Base-by-base conservation (phyloP, 1,140 invertebrate species). In the Pseudomyrmex pallidus region DNA sequence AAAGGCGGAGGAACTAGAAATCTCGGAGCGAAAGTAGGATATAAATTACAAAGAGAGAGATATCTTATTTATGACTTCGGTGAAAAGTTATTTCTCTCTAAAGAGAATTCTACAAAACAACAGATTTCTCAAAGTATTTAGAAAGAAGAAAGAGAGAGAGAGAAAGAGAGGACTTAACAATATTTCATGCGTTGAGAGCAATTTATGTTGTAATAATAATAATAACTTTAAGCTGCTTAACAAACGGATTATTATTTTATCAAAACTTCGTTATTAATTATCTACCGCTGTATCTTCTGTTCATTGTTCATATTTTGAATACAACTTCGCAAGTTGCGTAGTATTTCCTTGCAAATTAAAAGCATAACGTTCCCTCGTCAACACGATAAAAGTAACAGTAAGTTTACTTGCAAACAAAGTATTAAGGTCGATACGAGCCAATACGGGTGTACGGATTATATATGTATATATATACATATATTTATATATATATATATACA, bases 261-360 rank as follows among this genome's bases (percentile, higher is more conserved):
- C 15, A 20, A 1, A 70, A 80, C 44, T 72, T 80, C 1, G 48
- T 50, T 59, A 2, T 59, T 57, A 50, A 68, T 57, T 68, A 46
- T 78, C 48, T 57, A 59, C 57, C 64, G 20, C 9, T 46, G 46
- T 67, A 54, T 76, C 50, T 70, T 17, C 9, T 57, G 44, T 74
- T 64, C 15, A 13, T 25, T 22, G n/a, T 15, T 17, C 12, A 50
- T 25, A 67, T 54, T 54, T 67, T 15, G 17, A 25, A 22, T 10
- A n/a, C 12, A 70, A 59, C 64, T 68, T 78, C 0, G 44, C 15
- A 56, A 57, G 52, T 17, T 46, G 57, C 15, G 12, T 48, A 20
- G 13, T 57, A 46, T 56, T 57, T 46, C 7, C 48, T 80, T 20
- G n/a, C 12, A 59, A 61, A 48, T 57, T 35, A 13, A 72, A 59